Conservation (phyloP, 2,797 vertebrate species). For the Podarcis lilfordi region DNA sequence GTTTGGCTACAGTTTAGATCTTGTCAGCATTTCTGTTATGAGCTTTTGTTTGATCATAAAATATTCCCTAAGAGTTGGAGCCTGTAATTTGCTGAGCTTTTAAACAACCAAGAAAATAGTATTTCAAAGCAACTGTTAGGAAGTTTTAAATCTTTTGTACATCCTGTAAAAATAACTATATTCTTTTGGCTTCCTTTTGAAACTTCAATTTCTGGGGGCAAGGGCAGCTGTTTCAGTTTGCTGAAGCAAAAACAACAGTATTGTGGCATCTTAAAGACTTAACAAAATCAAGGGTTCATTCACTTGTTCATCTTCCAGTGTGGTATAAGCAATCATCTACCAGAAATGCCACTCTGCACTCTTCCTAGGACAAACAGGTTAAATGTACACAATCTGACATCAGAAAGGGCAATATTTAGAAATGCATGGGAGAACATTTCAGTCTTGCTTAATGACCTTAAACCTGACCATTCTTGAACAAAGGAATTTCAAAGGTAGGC, state of each 20-base stretch:
- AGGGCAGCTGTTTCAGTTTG: neutral
- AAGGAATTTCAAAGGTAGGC: neutral
- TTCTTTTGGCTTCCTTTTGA: neutral
- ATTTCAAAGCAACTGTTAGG: neutral
- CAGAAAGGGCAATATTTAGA: neutral
- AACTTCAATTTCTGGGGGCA: neutral
- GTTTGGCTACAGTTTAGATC: slow-evolving; percentile 10
- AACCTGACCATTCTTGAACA: neutral
- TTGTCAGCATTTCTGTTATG: slow-evolving; percentile 1
- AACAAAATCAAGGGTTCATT: neutral
- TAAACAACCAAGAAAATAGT: neutral
- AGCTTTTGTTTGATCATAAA: neutral
- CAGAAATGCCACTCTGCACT: neutral
- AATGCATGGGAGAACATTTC: neutral
- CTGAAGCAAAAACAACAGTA: neutral
- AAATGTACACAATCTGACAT: neutral
- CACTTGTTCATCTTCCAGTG: neutral
- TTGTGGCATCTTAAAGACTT: neutral
- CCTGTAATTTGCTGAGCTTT: slow-evolving; percentile 3
- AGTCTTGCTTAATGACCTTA: neutral
- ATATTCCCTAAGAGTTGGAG: neutral
- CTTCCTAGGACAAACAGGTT: neutral
- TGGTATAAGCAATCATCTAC: neutral
- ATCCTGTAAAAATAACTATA: neutral
- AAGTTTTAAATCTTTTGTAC: neutral